Conservation (phyloP, 2,797 vertebrate species). For the Pampus argenteus region DNA sequence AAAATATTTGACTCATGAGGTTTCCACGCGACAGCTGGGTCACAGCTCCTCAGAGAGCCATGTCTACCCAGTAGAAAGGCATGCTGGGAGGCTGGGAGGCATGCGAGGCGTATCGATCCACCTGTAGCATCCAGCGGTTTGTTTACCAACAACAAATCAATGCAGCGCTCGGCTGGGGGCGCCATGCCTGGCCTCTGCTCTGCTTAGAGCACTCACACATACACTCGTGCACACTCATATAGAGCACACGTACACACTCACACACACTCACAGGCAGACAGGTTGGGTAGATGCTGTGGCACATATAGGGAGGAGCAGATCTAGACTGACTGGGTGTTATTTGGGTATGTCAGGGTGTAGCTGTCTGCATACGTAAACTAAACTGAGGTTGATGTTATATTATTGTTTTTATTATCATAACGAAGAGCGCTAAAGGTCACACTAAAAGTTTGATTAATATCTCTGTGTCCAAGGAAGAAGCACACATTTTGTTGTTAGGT, state of each 20-base stretch:
- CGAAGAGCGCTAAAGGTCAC: neutral
- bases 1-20: constrained; percentile 55
- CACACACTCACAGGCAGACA: constrained; percentile 19
- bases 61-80: constrained; percentile 70
- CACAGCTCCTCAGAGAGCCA: constrained; percentile 55
- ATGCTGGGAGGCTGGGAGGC: constrained; percentile 77
- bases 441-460: too few species aligned
- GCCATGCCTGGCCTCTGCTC: constrained; percentile 75
- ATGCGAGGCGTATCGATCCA: constrained; percentile 81
- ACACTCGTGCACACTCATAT: constrained; percentile 24
- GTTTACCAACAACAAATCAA: constrained; percentile 90
- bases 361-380: neutral
- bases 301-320: constrained; percentile 8
- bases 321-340: neutral
- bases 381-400: neutral
- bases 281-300: constrained; percentile 21
- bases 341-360: neutral
- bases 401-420: neutral
- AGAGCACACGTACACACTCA: constrained; percentile 22
- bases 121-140: constrained; percentile 85
- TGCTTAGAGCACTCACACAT: constrained; percentile 59
- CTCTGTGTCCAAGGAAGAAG: too few species aligned
- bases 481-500: too few species aligned
- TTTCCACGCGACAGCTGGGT: constrained; percentile 60
- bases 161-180: constrained; percentile 76